Conservation (phyloP, 2,113 vertebrate genomes). For the Engraulis encrasicolus region DNA sequence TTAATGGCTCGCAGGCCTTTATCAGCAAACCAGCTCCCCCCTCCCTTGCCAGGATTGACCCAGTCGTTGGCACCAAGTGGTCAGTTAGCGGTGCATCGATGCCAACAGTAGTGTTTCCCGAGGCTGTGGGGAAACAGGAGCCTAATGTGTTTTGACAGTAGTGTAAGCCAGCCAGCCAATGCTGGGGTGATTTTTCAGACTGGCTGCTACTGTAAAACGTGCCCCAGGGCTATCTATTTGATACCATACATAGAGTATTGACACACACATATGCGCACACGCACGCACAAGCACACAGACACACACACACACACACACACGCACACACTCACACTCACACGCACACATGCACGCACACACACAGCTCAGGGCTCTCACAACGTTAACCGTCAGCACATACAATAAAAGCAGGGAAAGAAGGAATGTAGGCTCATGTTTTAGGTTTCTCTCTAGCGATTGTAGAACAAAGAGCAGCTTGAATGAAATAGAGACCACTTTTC, state of each 20-base stretch:
- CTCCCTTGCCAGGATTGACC: background rate
- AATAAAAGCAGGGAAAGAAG: background rate
- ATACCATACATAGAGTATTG: conserved; percentile 8
- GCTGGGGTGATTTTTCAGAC: background rate
- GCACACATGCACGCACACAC: background rate
- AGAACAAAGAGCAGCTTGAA: background rate
- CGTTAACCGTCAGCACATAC: background rate
- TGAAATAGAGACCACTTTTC: background rate
- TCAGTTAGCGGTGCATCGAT: background rate
- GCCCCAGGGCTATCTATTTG: conserved; percentile 22
- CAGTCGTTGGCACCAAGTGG: conserved; percentile 20
- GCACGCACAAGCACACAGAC: background rate
- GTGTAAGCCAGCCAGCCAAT: conserved; percentile 25
- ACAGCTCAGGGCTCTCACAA: background rate
- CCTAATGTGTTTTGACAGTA: conserved; percentile 9
- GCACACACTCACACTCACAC: background rate
- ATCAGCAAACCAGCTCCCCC: conserved; percentile 33
- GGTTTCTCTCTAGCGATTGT: background rate
- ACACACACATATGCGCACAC: background rate
- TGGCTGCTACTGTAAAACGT: conserved; percentile 20
- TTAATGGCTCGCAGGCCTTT: conserved; percentile 42
- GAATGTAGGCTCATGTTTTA: background rate
- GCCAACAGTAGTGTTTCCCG: background rate
- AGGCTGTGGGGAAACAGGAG: conserved; percentile 12
- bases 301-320: conserved; percentile 9